Evolutionary conservation across 2,888 invertebrate genomes (phyloP), one percentile per base, ranked within the genome.

Genomic region (Cheilosia impressa): DNA sequence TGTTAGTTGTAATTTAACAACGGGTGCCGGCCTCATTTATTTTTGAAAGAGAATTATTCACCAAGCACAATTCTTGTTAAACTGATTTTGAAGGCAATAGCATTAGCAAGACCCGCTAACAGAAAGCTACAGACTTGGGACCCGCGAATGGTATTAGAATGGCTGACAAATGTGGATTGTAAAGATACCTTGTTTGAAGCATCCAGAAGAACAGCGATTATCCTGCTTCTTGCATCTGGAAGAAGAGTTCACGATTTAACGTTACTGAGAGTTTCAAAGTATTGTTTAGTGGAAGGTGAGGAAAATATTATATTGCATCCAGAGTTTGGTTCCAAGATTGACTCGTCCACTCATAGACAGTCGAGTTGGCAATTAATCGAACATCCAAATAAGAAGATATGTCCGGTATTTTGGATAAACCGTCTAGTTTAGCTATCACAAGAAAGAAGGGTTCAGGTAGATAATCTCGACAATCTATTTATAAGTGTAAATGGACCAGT

Each of bases 241-340:
- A 43, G 69, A 60, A 77, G 77, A 69, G 38, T 77, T 45, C 69
- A 69, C 41, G 68, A 77, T n/a, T 52, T 77, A n/a, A 77, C 62
- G 2, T 52, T 77, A 13, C 60, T 69, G 4, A 76, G 34, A 22
- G 19, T 57, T 1, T 57, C 57, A 4, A 7, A 34, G 4, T 60
- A 60, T 4, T 24, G 13, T 24, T 68, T 50, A 10, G n/a, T 19
- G 45, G 66, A 60, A n/a, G 31, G 15, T 15, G 52, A 68, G 0
- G 43, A n/a, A 5, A 31, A 50, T 13, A 60, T 77, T 22, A 60
- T 68, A 38, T 58, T 76, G 10, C 65, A 53, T 68, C 62, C 68
- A 27, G 9, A 19, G 6, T 55, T 57, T 22, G 31, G 57, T n/a
- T 45, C 69, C 15, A 57, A 69, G 19, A 69, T 47, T 1, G 68